phyloP scores from a whole-genome alignment of 2,113 vertebrate genomes.

The Petrocephalus zakoni region DNA sequence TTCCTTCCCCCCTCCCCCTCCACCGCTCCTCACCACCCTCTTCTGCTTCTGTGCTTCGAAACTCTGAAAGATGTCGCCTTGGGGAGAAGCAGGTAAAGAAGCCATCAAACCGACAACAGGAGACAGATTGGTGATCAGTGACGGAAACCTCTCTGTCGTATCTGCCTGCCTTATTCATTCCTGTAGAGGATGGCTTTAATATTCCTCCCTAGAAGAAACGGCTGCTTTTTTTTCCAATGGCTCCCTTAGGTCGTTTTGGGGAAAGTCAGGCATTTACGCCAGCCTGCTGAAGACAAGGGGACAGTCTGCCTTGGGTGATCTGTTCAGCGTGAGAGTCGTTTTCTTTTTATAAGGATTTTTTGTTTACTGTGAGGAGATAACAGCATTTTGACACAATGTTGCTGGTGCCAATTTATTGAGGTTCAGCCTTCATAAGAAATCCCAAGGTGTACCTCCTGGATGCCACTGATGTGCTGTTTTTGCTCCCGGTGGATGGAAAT shows the following conservation, averaged over 20 bases:
- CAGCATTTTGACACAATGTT: background rate
- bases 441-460: background rate
- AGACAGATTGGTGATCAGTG: conserved; percentile 53
- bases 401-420: background rate
- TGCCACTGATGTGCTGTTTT: background rate
- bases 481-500: background rate
- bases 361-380: background rate
- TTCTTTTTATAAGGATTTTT: background rate
- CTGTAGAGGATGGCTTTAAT: conserved; percentile 50
- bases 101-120: conserved; percentile 52
- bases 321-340: background rate
- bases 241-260: conserved; percentile 55
- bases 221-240: conserved; percentile 51
- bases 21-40: background rate
- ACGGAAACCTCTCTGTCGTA: conserved; percentile 31
- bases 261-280: conserved; percentile 29
- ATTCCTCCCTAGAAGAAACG: conserved; percentile 47
- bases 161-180: conserved; percentile 43
- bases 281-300: background rate
- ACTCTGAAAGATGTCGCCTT: conserved; percentile 50
- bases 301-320: background rate
- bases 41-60: conserved; percentile 41
- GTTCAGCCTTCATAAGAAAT: background rate
- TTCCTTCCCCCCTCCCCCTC: conserved; percentile 44
- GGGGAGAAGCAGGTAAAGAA: conserved; percentile 61